Evolutionary conservation across 2,888 invertebrate genomes (phyloP), one percentile per base, ranked within the genome.

Genomic region (Lottia gigantea): DNA sequence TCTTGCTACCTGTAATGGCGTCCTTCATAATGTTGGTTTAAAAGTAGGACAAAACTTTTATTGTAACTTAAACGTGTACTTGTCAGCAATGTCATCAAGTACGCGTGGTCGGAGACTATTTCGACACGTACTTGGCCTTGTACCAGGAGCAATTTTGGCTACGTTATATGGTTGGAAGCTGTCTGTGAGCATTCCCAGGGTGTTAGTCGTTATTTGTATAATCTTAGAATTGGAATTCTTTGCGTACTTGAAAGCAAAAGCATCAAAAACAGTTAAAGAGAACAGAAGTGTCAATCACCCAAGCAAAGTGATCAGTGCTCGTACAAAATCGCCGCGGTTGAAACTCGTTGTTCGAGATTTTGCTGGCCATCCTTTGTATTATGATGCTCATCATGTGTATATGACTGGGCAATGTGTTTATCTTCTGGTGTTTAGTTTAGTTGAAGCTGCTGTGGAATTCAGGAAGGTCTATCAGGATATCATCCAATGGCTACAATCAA

Each of bases 391-490:
- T 55, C 79, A 79, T 66, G 71, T 79, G 40, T 78, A 78, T 70
- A 79, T 79, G 79, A 73, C 76, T 46, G 79, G 76, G 2, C 76
- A 78, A 63, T 75, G 75, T 63, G 68, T 79, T 7, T 79, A 78
- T 66, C 26, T 79, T 23, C 71, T 78, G 19, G 78, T 77, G 55
- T 79, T 79, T 64, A 77, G 72, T 64, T 46, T 78, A n/a, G 71
- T 73, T 31, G 79, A 79, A 45, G 79, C 78, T 4, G 72, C 71
- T 14, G 68, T 67, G 23, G 71, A 77, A 55, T 77, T 75, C 62
- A 66, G 70, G n/a, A 11, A 26, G 23, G 64, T 69, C 0, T 66
- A 77, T 62, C 64, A 68, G 26, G 72, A 73, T 15, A 65, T 79
- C 4, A 45, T 76, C 14, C 73, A 72, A 73, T 79, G 79, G 79